These are phyloP conservation scores for Spizella passerina DNA, from an alignment of 2,797 vertebrate species.

Conservation along the genomic window DNA sequence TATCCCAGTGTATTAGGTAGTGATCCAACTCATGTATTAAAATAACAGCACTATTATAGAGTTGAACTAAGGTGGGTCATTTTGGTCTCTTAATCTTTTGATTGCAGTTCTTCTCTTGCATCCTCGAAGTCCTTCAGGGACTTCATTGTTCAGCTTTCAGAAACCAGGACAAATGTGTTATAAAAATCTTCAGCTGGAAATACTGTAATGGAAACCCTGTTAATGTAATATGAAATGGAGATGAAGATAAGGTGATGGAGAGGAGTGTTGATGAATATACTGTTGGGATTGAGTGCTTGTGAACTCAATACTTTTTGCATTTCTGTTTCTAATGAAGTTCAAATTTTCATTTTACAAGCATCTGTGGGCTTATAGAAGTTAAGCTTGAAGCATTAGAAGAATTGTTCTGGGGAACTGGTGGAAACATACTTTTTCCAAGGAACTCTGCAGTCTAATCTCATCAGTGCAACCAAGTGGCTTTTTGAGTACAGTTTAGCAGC, in stretches of 20 bases:
- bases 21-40: not conserved
- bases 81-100: not conserved
- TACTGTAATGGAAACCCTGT: not conserved
- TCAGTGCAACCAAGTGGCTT: not conserved
- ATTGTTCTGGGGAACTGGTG: not conserved
- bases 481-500: not conserved
- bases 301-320: not conserved
- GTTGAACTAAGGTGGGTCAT: not conserved
- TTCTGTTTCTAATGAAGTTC: not conserved
- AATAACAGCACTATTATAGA: not conserved
- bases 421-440: not conserved
- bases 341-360: not conserved
- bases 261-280: not conserved
- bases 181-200: not conserved
- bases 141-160: not conserved
- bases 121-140: not conserved
- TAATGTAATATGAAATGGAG: not conserved
- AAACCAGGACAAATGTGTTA: not conserved
- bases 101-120: not conserved
- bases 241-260: not conserved
- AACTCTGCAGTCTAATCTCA: not conserved
- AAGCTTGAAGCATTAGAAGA: not conserved
- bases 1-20: not conserved
- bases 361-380: not conserved
- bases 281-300: not conserved